Conservation (phyloP, 2,113 vertebrate species). For the Crotalus horridus region DNA sequence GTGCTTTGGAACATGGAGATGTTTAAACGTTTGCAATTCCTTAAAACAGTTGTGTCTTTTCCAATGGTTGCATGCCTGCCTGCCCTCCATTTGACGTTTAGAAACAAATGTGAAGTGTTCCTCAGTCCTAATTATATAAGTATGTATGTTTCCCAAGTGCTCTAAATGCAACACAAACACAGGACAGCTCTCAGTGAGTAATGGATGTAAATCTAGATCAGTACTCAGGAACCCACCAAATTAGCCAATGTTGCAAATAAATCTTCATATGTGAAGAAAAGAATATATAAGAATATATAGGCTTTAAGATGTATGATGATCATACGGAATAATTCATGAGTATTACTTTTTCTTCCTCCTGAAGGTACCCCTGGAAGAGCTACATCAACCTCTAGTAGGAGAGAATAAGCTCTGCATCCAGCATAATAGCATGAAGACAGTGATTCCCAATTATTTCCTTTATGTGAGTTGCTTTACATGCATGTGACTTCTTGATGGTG, state of each 20-base stretch:
- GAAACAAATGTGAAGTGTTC: neutral
- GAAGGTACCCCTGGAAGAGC: neutral
- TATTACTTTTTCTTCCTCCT: neutral
- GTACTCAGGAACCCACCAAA: neutral
- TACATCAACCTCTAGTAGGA: neutral
- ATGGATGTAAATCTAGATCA: neutral
- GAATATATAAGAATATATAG: neutral
- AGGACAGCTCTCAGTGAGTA: neutral
- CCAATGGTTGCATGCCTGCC: neutral
- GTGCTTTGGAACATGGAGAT: neutral
- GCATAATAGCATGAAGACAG: neutral
- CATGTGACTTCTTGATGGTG: neutral
- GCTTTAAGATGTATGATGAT: neutral
- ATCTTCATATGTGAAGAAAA: neutral
- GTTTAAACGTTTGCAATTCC: neutral
- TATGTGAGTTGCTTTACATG: neutral
- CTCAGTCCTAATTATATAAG: neutral
- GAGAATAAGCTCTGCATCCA: neutral
- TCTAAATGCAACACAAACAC: neutral
- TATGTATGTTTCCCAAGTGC: neutral
- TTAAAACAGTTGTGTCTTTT: neutral
- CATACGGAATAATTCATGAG: neutral
- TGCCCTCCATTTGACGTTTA: neutral
- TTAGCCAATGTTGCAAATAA: neutral
- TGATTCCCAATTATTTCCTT: neutral